A percentile compares a stretch with the other conserved stretches of the same genome.
Evolutionary conservation across 2,888 invertebrate genomes (phyloP).

Genomic region (Tricholauxania praeusta): DNA sequence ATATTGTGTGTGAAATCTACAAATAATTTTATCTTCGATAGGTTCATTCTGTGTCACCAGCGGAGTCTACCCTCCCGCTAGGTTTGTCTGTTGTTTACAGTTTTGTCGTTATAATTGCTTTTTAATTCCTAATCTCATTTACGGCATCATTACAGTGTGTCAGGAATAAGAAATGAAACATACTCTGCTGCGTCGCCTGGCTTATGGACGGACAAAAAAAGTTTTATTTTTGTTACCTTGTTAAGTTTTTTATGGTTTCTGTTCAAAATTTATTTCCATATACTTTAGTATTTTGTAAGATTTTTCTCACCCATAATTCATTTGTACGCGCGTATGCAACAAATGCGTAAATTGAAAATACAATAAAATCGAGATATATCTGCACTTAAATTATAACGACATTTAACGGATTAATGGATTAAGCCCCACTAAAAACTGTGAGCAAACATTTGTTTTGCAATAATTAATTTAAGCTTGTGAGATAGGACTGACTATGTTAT

Average conservation of each 20-base stretch:
- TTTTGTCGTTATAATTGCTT: slow-evolving; percentile 64
- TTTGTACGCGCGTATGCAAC: neutral
- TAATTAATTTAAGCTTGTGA: neutral
- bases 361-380: slow-evolving; percentile 25
- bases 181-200: neutral
- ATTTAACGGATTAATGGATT: slow-evolving; percentile 28
- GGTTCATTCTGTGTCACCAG: neutral
- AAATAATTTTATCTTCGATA: slow-evolving; percentile 15
- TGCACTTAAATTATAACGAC: slow-evolving; percentile 26
- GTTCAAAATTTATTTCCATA: neutral
- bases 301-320: slow-evolving; percentile 32
- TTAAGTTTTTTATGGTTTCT: slow-evolving; percentile 1
- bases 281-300: neutral
- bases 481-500: too few species aligned
- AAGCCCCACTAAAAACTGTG: slow-evolving; percentile 17
- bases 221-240: slow-evolving; percentile 4
- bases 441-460: slow-evolving; percentile 31
- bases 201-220: slow-evolving; percentile 13
- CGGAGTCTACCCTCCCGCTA: neutral
- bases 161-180: neutral
- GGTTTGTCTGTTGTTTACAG: slow-evolving; percentile 59
- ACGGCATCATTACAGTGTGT: slow-evolving; percentile 37
- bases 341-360: slow-evolving; percentile 5
- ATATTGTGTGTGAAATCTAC: slow-evolving; percentile 34
- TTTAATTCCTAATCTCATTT: slow-evolving; percentile 61